Evolutionary conservation across 2,113 vertebrate genomes (phyloP).

Genomic region (Carassius auratus): DNA sequence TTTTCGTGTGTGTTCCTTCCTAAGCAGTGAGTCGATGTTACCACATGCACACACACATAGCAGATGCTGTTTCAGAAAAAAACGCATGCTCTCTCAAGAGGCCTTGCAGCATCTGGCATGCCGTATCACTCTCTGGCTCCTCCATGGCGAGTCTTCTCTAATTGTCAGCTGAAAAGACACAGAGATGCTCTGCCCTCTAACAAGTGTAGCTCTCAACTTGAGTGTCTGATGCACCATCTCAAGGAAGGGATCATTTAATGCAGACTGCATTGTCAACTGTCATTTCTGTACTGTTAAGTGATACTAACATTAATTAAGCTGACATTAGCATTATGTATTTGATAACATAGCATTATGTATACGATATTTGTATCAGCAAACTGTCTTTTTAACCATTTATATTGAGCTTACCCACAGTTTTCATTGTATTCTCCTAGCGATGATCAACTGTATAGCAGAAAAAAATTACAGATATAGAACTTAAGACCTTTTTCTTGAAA

Average conservation of each 20-base stretch:
- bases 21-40: constrained; percentile 10
- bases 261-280: constrained; percentile 15
- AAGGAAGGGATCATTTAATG: constrained; percentile 1
- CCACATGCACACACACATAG: neutral
- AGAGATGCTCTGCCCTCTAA: constrained; percentile 25
- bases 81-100: constrained; percentile 41
- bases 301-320: neutral
- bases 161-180: constrained; percentile 40
- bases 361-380: constrained; percentile 13
- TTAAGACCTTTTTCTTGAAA: neutral
- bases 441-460: neutral
- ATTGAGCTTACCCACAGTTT: neutral
- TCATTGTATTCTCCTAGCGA: neutral
- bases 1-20: too few species aligned
- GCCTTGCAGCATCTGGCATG: constrained; percentile 43
- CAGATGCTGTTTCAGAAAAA: constrained; percentile 33
- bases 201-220: constrained; percentile 4
- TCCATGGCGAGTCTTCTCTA: constrained; percentile 20
- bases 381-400: neutral
- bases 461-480: neutral
- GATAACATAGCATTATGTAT: too few species aligned
- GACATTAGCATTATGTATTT: constrained; percentile 7
- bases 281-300: neutral
- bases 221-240: constrained; percentile 18
- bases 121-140: constrained; percentile 16